Percentiles rank a stretch among this genome's conserved stretches.
Evolutionary conservation across 2,113 vertebrate species (phyloP).

Genomic region (Clarias magur): DNA sequence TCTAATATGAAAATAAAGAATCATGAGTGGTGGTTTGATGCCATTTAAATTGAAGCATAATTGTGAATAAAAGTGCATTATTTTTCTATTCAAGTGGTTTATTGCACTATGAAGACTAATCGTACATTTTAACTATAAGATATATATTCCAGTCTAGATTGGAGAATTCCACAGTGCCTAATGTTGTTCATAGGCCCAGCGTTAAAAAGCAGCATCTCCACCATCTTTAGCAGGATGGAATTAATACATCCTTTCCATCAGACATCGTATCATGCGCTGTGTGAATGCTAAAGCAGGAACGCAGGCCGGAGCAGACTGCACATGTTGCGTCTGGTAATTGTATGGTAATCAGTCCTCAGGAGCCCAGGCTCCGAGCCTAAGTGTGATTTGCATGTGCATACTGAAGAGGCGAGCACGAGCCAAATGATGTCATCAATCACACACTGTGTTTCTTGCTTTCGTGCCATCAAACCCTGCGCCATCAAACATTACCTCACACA

Average conservation of each 20-base stretch:
- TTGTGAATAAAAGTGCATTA: not conserved
- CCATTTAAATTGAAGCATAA: not conserved
- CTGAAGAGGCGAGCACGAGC: constrained; percentile 29
- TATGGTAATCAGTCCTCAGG: constrained; percentile 39
- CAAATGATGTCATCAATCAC: constrained; percentile 51
- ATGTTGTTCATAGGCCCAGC: not conserved
- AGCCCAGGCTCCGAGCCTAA: constrained; percentile 16
- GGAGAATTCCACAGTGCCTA: not conserved
- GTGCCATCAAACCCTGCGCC: not conserved
- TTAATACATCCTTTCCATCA: constrained; percentile 4
- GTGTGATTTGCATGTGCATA: constrained; percentile 45
- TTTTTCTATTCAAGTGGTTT: not conserved
- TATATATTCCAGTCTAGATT: not conserved
- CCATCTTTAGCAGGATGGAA: not conserved
- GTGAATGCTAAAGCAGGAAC: constrained; percentile 12
- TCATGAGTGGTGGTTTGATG: not conserved
- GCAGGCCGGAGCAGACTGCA: constrained; percentile 25
- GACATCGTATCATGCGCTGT: constrained; percentile 4
- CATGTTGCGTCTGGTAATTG: constrained; percentile 43
- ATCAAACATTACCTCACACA: constrained; percentile 37
- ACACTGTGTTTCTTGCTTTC: constrained; percentile 17
- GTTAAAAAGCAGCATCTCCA: constrained; percentile 7
- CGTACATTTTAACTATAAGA: not conserved
- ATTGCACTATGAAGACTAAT: not conserved
- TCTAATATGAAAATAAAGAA: not conserved